These are phyloP conservation scores for Gambusia affinis DNA, from an alignment of 2,113 vertebrate genomes.

Conservation along the genomic window DNA sequence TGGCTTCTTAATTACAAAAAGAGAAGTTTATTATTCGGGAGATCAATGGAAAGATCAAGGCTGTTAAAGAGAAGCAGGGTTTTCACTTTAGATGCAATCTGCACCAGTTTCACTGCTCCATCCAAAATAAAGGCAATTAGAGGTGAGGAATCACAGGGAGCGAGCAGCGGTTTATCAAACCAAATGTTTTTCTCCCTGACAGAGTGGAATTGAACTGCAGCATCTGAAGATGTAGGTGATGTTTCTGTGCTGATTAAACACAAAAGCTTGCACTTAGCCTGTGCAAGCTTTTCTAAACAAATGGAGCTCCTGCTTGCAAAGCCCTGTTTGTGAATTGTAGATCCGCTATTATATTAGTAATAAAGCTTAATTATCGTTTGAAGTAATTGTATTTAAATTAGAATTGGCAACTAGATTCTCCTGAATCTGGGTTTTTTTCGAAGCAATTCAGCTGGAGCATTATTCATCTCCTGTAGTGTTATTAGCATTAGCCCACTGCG, in stretches of 20 bases:
- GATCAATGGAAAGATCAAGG: constrained; percentile 76
- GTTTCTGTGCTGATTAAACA: constrained; percentile 13
- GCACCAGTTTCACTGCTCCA: constrained; percentile 42
- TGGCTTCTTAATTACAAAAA: constrained; percentile 75
- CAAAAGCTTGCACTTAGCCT: constrained; percentile 12
- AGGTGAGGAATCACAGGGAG: constrained; percentile 7
- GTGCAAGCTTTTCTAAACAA: not conserved
- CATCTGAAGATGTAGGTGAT: constrained; percentile 26
- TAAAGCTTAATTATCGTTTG: not conserved
- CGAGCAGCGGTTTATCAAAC: constrained; percentile 26
- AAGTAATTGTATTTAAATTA: not conserved
- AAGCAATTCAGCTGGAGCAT: not conserved
- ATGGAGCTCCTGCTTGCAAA: not conserved
- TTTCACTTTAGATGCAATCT: constrained; percentile 49
- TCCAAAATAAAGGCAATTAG: constrained; percentile 67
- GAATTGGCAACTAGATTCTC: not conserved
- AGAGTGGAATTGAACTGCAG: constrained; percentile 9
- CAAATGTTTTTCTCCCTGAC: constrained; percentile 35
- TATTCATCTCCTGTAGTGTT: no score
- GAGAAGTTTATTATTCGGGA: constrained; percentile 72
- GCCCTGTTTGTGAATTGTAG: not conserved
- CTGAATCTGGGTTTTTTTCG: not conserved
- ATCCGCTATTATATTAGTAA: not conserved
- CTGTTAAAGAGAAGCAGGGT: constrained; percentile 52
- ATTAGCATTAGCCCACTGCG: no score